Percentiles rank a stretch among this genome's conserved stretches.
Evolutionary conservation across 2,797 vertebrate species (phyloP).

Genomic region (Pseudocheirus occidentalis): DNA sequence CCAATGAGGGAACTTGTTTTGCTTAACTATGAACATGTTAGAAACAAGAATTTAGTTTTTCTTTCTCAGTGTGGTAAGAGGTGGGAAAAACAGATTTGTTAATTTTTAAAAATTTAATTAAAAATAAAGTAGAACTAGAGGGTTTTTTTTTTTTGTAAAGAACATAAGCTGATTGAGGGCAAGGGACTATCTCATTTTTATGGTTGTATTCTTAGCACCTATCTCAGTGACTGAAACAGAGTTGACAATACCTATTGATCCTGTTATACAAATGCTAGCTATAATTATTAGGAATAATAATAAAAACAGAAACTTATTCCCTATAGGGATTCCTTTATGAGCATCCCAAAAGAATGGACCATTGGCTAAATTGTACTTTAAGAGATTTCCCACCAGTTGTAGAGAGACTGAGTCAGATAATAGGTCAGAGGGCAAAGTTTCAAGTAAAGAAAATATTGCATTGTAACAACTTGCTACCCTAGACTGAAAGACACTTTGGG

Average conservation of each 20-base stretch:
- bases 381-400: neutral
- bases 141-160: neutral
- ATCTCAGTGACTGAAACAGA: neutral
- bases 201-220: neutral
- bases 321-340: neutral
- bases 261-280: neutral
- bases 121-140: neutral
- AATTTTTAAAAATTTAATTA: neutral
- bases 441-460: neutral
- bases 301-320: neutral
- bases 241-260: neutral
- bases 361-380: neutral
- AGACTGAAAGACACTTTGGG: neutral
- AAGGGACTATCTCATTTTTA: neutral
- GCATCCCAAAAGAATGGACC: neutral
- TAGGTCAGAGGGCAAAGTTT: neutral
- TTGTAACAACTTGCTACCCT: neutral
- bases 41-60: neutral
- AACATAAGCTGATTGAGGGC: neutral
- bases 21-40: neutral
- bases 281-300: neutral
- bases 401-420: neutral
- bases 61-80: neutral
- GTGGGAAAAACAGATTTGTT: neutral
- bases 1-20: neutral